Base-by-base conservation (phyloP, 1,140 invertebrate species). In the Drosophila nebulosa region DNA sequence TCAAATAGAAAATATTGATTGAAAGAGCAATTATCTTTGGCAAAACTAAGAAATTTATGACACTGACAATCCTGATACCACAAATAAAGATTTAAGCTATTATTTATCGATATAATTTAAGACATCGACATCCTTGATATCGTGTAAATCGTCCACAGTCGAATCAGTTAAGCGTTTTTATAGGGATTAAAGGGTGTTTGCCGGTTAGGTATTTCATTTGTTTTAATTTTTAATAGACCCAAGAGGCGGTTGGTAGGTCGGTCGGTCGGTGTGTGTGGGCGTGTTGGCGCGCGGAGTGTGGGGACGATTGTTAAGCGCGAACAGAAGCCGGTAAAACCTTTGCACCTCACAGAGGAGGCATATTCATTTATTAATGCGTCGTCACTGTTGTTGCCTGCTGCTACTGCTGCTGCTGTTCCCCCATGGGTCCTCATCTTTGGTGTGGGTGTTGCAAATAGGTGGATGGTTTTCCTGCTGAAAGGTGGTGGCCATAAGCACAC, bases 341-440 rank as follows among this genome's bases (percentile, higher is more conserved):
- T 66, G 70, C 71, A 74, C 71, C 71, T 74, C 71, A 57, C 71
- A 74, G 70, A 74, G 71, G 66, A 66, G 69, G 61, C 69, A 86
- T 70, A 85, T 86, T 86, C 81, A 85, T 85, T 85, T 81, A 81
- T 85, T 85, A 85, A 85, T 85, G 81, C 77, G 68, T 84, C 61
- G 69, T 64, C 68, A 60, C 57, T 75, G 27, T 10, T 30, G 27
- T 30, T 30, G 27, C n/a, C 9, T 27, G 70, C 63, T 61, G 72
- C 24, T 66, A n/a, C n/a, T n/a, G 27, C 9, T 27, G 70, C 63
- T 61, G 72, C 24, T 66, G 46, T 55, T 36, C 16, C 26, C 59
- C 30, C 12, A 14, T 27, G 24, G 30, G 46, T 36, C 42, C 18
- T 58, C 24, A 14, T 64, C 53, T 30, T 72, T 26, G 71, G 32